A percentile compares a stretch with the other conserved stretches of the same genome.
phyloP scores from a whole-genome alignment of 2,797 vertebrate species.

The Chaunax sp. region DNA sequence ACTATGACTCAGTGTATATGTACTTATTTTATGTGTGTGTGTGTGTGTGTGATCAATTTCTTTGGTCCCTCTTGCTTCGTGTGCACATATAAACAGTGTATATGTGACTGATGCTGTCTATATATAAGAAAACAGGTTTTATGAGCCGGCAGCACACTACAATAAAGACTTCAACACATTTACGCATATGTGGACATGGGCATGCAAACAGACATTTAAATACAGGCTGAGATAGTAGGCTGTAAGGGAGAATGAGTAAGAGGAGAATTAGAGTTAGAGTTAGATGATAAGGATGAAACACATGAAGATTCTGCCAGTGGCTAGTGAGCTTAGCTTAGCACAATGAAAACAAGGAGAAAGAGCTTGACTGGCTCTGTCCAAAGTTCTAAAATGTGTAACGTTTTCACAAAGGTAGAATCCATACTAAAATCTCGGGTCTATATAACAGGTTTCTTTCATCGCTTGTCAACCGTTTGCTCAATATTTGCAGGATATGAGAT shows the following conservation, averaged over 20 bases:
- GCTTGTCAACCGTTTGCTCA: not conserved
- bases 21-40: no score
- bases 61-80: not conserved
- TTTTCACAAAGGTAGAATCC: conserved; percentile 13
- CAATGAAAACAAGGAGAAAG: no score
- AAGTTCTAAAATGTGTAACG: not conserved
- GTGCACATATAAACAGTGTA: not conserved
- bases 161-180: not conserved
- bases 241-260: no score
- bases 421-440: conserved; percentile 24
- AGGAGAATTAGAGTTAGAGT: no score
- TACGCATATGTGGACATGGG: not conserved
- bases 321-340: no score
- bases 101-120: not conserved
- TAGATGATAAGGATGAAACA: no score
- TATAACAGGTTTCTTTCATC: conserved; percentile 6
- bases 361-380: no score
- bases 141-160: not conserved
- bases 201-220: no score
- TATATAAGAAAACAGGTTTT: conserved; percentile 4
- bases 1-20: conserved; percentile 30
- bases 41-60: conserved; percentile 7
- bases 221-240: no score
- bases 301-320: no score
- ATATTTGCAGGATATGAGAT: not conserved